A percentile compares a stretch with the other conserved stretches of the same genome.
Conservation (phyloP, 2,797 vertebrate genomes). For the Triplophysa bombifrons region DNA sequence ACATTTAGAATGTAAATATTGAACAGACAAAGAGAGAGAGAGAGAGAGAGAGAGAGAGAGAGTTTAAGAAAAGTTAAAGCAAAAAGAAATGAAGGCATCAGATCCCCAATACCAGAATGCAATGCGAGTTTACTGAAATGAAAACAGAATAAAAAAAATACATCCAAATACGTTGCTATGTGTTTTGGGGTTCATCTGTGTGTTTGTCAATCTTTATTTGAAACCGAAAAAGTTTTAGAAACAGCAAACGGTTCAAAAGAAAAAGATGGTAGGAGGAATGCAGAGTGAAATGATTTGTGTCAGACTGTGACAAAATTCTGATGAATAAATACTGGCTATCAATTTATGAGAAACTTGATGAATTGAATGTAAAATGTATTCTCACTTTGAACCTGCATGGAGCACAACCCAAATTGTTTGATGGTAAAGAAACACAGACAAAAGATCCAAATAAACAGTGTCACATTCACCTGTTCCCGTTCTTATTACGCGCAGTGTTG, state of each 20-base stretch:
- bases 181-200: too few relatives aligned
- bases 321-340: too few relatives aligned
- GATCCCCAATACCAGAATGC: too few relatives aligned
- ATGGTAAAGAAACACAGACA: background rate
- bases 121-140: too few relatives aligned
- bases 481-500: background rate
- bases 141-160: background rate
- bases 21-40: background rate
- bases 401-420: background rate
- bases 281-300: background rate
- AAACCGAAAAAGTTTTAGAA: background rate
- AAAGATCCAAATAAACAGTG: constrained; percentile 23
- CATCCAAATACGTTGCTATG: too few relatives aligned
- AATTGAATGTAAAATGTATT: background rate
- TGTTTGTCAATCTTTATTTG: too few relatives aligned
- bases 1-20: too few relatives aligned
- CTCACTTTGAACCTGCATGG: background rate
- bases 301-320: too few relatives aligned
- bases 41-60: background rate
- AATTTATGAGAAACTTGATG: background rate
- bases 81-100: background rate
- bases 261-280: background rate
- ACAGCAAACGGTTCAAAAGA: background rate
- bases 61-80: background rate
- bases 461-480: background rate